Base-by-base conservation (phyloP, 2,888 invertebrate species). In the Drosophila bunnanda region DNA sequence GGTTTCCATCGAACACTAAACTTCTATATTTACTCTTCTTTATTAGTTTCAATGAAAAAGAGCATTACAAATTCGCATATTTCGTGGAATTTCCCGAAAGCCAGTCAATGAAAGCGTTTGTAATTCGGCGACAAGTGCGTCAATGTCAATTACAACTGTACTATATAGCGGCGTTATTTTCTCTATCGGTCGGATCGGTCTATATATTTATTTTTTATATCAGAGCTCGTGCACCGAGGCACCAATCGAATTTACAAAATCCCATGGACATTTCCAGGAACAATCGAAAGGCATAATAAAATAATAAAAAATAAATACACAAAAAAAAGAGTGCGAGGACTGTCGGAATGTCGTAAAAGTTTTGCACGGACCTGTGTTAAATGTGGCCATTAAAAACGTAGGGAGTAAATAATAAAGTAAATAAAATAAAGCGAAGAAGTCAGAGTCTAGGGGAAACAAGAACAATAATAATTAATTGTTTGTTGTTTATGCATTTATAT, bases 401-500 rank as follows among this genome's bases (percentile, higher is more conserved):
- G 43, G 57, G 52, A 41, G 44, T 38, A 22, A 41, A 64, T 48
- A 50, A 64, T 58, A 58, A 36, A 34, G 50, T 32, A 50, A 36
- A 28, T 38, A 50, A 52, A n/a, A n/a, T n/a, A n/a, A 17, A 17
- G 39, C 41, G 48, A 41, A 52, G 65, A 67, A 53, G 13, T 38
- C 67, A 38, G 53, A 43, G 64, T 36, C 48, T n/a, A 34, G 44
- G 28, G 38, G 32, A 32, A 56, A 74, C 48, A 70, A 65, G 62
- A 68, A 58, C 50, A 73, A 68, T 54, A 68, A 75, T 81, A 78
- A 87, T 84, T 84, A 84, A 75, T 77, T 44, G 70, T 69, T 79
- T 69, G 39, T 79, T 68, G 55, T 50, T 50, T 53, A 30, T 58
- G 46, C 73, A 65, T 76, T 48, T 68, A 64, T 78, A 80, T 74